These are phyloP conservation scores for Sebastes flavidus DNA, from an alignment of 2,797 vertebrate species.

Conservation along the genomic window DNA sequence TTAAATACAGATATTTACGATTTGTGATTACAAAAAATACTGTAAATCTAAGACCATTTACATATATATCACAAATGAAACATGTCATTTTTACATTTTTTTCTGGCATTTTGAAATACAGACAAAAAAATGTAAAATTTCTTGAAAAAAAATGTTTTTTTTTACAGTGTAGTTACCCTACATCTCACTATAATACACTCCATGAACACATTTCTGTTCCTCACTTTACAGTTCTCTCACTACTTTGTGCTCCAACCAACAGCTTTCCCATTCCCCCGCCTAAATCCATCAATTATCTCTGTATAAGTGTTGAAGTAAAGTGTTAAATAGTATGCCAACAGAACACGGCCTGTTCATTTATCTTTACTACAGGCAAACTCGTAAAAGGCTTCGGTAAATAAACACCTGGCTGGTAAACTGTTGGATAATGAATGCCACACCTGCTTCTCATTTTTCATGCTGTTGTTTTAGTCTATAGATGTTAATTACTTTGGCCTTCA, in stretches of 20 bases:
- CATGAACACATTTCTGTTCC: not conserved
- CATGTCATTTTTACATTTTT: no score
- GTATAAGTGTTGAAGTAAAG: not conserved
- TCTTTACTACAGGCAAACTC: constrained; percentile 41
- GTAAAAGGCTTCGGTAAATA: constrained; percentile 41
- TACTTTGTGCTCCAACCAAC: not conserved
- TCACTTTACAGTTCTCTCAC: not conserved
- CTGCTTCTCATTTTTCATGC: constrained; percentile 54
- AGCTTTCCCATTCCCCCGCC: not conserved
- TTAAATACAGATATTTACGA: no score
- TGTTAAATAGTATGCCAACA: constrained; percentile 51
- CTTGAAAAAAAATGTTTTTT: no score
- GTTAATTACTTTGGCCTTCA: constrained; percentile 58
- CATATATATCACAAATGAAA: no score
- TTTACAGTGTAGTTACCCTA: not conserved
- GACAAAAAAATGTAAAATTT: no score
- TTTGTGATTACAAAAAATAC: no score
- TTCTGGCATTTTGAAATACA: no score
- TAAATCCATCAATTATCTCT: constrained; percentile 17
- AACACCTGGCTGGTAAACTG: constrained; percentile 62
- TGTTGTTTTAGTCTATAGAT: constrained; percentile 37
- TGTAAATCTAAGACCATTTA: no score
- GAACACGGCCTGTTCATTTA: constrained; percentile 27
- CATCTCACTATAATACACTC: not conserved
- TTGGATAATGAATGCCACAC: constrained; percentile 55